Evolutionary conservation across 1,140 invertebrate genomes (phyloP).

Genomic region (Meteorus sp.): DNA sequence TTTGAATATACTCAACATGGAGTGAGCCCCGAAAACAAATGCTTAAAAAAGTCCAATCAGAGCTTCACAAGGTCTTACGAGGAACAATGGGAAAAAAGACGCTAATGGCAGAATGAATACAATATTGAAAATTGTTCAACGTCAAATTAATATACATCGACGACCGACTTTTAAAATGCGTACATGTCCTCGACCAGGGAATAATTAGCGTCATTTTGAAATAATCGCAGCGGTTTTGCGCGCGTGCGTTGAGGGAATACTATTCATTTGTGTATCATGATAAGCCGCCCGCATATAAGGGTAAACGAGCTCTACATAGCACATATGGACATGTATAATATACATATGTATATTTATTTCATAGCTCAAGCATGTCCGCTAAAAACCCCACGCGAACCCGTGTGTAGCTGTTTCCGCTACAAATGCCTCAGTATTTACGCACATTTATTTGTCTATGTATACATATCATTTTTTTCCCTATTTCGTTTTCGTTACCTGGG

Average conservation of each 20-base stretch:
- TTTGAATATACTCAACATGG: too few species aligned
- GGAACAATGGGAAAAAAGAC: too few species aligned
- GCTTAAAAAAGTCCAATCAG: too few species aligned
- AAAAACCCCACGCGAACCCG: neutral
- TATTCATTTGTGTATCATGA: constrained; percentile 2
- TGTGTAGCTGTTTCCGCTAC: neutral
- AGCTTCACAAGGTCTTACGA: too few species aligned
- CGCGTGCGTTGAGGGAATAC: constrained; percentile 6
- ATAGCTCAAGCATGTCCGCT: neutral
- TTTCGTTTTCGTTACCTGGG: neutral
- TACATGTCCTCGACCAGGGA: constrained; percentile 12
- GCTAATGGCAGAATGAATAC: too few species aligned
- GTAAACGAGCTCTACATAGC: neutral
- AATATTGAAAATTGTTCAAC: too few species aligned
- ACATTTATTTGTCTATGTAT: neutral
- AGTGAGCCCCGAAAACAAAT: too few species aligned
- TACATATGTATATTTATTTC: neutral
- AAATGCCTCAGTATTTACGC: too few species aligned
- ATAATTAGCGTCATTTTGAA: constrained; percentile 20
- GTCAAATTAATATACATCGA: neutral
- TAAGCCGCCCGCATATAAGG: constrained; percentile 18
- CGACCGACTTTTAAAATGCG: neutral
- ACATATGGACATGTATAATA: neutral
- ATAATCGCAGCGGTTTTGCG: constrained; percentile 18
- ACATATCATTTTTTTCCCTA: neutral